Evolutionary conservation across 2,888 invertebrate genomes (phyloP).

Genomic region (Netelia fuscicornis): DNA sequence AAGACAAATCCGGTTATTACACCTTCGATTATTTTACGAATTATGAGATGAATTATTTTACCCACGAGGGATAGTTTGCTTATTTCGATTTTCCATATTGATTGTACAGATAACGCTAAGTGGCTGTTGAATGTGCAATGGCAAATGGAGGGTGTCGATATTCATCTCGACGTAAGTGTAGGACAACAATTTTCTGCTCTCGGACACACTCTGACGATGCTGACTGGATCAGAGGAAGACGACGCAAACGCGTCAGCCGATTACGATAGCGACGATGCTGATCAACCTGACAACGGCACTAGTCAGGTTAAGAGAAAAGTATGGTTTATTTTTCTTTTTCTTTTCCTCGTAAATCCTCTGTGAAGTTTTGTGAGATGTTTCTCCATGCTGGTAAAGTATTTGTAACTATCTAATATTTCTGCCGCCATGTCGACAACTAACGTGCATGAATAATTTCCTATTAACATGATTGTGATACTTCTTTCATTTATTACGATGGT

Average conservation of each 20-base stretch:
- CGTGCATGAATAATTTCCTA: not conserved
- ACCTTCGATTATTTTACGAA: constrained; percentile 7
- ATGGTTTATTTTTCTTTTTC: constrained; percentile 75
- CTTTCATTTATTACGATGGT: constrained; percentile 5
- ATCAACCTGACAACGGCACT: constrained; percentile 87
- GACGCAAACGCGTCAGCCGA: constrained; percentile 89
- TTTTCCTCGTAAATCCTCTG: constrained; percentile 38
- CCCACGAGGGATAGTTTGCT: constrained; percentile 5
- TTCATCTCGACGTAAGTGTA: constrained; percentile 97
- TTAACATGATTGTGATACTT: constrained; percentile 1
- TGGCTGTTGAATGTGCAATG: constrained; percentile 99
- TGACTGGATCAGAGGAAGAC: constrained; percentile 96
- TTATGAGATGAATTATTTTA: constrained; percentile 11
- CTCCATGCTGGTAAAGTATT: constrained; percentile 67
- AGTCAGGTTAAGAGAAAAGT: constrained; percentile 84
- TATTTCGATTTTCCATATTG: constrained; percentile 1
- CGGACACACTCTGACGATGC: constrained; percentile 97
- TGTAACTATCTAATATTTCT: constrained; percentile 20
- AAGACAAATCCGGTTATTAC: constrained; percentile 88
- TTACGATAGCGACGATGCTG: constrained; percentile 92
- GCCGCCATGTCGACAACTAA: not conserved
- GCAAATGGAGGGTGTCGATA: constrained; percentile 99
- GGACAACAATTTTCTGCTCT: constrained; percentile 97
- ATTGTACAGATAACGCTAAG: constrained; percentile 93
- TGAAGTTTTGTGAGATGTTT: constrained; percentile 36